Conservation (phyloP, 2,113 vertebrate species). For the Oreocharis arfaki region DNA sequence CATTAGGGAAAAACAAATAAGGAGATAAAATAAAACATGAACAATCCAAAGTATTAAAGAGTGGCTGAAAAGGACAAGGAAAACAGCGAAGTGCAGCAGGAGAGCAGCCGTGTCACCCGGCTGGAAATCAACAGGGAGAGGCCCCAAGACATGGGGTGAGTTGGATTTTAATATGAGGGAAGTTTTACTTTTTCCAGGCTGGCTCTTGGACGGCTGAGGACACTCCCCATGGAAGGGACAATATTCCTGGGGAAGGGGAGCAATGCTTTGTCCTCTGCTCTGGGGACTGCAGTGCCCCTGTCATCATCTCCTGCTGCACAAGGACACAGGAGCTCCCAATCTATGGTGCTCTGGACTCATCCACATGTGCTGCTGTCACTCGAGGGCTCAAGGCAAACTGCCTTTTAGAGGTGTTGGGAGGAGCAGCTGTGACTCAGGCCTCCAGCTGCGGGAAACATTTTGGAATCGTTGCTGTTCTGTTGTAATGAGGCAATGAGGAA, state of each 20-base stretch:
- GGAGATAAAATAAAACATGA: neutral
- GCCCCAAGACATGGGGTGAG: rapidly evolving
- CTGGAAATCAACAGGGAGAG: neutral
- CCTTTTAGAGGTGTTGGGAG: neutral
- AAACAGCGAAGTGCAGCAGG: neutral
- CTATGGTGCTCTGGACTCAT: neutral
- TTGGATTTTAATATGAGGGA: neutral
- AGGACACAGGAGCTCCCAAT: neutral
- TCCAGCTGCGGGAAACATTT: neutral
- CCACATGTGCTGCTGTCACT: rapidly evolving
- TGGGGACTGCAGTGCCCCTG: neutral
- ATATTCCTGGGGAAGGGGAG: rapidly evolving
- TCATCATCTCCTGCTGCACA: neutral
- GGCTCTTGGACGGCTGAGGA: neutral
- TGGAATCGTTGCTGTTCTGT: rapidly evolving
- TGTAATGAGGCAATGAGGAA: neutral
- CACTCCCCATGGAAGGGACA: neutral
- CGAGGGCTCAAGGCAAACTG: neutral
- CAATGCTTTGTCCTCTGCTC: neutral
- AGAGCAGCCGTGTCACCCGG: neutral
- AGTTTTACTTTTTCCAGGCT: neutral
- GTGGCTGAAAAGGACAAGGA: neutral
- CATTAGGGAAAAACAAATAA: slow-evolving; percentile 10
- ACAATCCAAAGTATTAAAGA: neutral
- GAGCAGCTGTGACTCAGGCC: rapidly evolving